Evolutionary conservation across 2,113 vertebrate genomes (phyloP), one percentile per base, ranked within the genome.

Genomic region (Bos indicus): DNA sequence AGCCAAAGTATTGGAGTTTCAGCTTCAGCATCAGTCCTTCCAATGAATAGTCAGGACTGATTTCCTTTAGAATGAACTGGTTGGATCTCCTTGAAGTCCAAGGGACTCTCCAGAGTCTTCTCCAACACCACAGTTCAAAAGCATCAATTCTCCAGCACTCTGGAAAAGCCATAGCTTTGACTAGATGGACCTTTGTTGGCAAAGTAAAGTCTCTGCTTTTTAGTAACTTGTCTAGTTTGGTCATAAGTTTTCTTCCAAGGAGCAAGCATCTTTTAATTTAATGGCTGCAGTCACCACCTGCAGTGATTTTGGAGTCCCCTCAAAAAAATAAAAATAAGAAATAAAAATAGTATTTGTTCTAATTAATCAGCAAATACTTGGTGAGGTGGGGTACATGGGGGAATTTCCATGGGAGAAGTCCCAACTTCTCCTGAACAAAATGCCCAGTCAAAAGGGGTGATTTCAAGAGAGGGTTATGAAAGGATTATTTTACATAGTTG

Each of bases 141-240:
- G 64, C 64, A 11, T 71, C 64, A 11, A 2, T 21, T 71, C 64
- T 71, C 11, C 0, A 0, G 4, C 2, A 0, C n/a, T 36, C 17
- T 56, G 21, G 56, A 56, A 56, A 56, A 56, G 9, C 56, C 15
- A 46, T 46, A 46, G 3, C 6, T 33, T 64, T 33, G 30, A 33
- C 30, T 64, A 71, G 64, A 36, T 21, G n/a, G n/a, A 71, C 9
- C n/a, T 71, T 71, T 71, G 17, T 21, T 71, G n/a, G n/a, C 64
- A 36, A 67, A 67, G 4, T 67, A 10, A 67, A 67, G 33, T 67
- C 64, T 67, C 33, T 36, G 64, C n/a, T 71, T 36, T 71, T 71
- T 36, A 71, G 21, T 6, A 36, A 71, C 8, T 19, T 71, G n/a
- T 36, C 64, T 71, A 71, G 9, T 9, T 71, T 36, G 64, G 64